phyloP scores from a whole-genome alignment of 2,888 invertebrate genomes.

The Cyrtodaria siliqua region DNA sequence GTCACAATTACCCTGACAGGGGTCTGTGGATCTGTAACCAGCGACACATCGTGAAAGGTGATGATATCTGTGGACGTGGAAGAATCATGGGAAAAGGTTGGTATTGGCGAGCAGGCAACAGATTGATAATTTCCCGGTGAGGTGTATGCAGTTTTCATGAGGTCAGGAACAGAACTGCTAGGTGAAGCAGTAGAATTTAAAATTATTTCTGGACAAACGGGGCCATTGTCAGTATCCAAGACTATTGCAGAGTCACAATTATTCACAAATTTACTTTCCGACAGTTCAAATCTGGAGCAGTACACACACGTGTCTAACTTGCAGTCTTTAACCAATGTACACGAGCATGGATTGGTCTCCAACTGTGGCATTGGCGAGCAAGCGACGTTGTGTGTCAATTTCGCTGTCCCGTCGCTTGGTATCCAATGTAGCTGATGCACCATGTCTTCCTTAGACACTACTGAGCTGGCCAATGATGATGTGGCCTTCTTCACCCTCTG shows the following conservation, averaged over 20 bases:
- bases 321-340: too few species aligned
- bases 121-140: constrained; percentile 27
- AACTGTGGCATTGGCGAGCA: constrained; percentile 19
- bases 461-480: constrained; percentile 31
- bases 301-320: too few species aligned
- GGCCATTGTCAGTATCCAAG: neutral
- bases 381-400: constrained; percentile 19
- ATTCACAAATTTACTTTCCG: neutral
- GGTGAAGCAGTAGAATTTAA: neutral
- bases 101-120: constrained; percentile 37
- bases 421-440: constrained; percentile 19
- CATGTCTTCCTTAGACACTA: constrained; percentile 15
- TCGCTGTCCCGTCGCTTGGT: neutral
- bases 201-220: neutral
- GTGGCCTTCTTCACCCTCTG: constrained; percentile 32
- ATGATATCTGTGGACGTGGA: too few species aligned
- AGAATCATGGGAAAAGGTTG: too few species aligned
- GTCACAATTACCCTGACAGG: neutral
- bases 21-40: neutral
- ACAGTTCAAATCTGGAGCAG: neutral
- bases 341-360: too few species aligned
- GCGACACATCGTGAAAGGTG: constrained; percentile 12
- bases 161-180: neutral
- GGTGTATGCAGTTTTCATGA: too few species aligned
- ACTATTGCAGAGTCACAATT: neutral